phyloP scores from a whole-genome alignment of 2,797 vertebrate genomes.

The Phoebastria nigripes region DNA sequence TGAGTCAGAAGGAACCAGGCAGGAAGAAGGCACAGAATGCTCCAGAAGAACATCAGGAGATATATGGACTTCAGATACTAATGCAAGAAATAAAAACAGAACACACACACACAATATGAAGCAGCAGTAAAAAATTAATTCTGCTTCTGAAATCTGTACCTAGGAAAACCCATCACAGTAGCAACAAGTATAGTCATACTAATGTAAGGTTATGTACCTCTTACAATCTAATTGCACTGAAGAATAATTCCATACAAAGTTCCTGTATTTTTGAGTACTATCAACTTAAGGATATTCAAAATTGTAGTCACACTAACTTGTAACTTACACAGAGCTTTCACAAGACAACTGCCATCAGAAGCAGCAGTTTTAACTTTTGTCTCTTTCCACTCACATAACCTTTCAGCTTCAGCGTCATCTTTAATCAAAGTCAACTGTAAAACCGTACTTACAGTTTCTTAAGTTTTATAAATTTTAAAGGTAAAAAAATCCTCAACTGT shows the following conservation, averaged over 20 bases:
- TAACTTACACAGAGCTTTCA: not conserved
- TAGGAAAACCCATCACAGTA: not conserved
- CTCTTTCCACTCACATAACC: not conserved
- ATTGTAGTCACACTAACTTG: not conserved
- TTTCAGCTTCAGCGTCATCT: not conserved
- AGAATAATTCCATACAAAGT: not conserved
- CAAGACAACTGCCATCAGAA: not conserved
- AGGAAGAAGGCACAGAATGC: not conserved
- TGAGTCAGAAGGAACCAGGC: conserved; percentile 47
- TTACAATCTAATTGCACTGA: not conserved
- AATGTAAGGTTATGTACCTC: not conserved
- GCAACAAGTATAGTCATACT: not conserved
- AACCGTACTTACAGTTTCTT: not conserved
- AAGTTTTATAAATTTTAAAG: not conserved
- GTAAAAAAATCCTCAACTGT: not conserved
- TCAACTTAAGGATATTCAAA: not conserved
- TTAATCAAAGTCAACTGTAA: not conserved
- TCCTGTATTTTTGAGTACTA: not conserved
- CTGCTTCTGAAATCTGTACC: not conserved
- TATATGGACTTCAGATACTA: conserved; percentile 66
- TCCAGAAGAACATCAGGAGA: conserved; percentile 59
- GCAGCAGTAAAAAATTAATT: not conserved
- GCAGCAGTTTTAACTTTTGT: not conserved
- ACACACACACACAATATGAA: not conserved
- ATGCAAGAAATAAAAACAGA: not conserved